Percentiles rank a stretch among this genome's conserved stretches.
Conservation (phyloP, 2,888 invertebrate species). For the Eledone cirrhosa region DNA sequence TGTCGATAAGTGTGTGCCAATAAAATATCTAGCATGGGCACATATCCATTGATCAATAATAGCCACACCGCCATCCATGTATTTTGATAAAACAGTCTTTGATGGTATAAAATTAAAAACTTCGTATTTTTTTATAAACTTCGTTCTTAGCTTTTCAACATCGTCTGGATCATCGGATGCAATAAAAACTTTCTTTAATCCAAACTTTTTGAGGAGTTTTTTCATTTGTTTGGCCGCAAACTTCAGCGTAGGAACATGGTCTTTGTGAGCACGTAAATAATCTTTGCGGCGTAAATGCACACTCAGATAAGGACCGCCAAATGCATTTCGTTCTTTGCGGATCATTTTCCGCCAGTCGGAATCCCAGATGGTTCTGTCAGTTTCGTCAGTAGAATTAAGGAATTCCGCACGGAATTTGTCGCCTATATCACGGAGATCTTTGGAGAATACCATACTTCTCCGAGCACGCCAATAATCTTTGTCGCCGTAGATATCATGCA, state of each 20-base stretch:
- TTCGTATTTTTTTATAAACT: conserved; percentile 65
- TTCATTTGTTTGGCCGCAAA: conserved; percentile 81
- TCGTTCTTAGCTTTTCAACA: background rate
- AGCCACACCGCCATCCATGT: conserved; percentile 86
- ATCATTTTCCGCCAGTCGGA: conserved; percentile 72
- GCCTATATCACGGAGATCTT: conserved; percentile 75
- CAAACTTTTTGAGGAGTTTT: conserved; percentile 71
- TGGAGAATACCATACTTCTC: conserved; percentile 90
- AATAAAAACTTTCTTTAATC: conserved; percentile 77
- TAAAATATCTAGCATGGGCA: conserved; percentile 84
- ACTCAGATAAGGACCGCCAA: conserved; percentile 77
- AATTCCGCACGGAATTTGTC: conserved; percentile 73
- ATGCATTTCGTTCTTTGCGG: conserved; percentile 62
- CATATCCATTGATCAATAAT: conserved; percentile 96
- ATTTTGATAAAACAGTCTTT: conserved; percentile 59
- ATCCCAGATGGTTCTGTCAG: conserved; percentile 73
- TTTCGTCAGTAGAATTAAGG: conserved; percentile 74
- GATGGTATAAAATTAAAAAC: conserved; percentile 55
- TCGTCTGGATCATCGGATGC: conserved; percentile 81
- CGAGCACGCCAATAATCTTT: conserved; percentile 77
- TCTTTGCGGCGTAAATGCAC: conserved; percentile 90
- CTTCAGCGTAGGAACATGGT: conserved; percentile 81
- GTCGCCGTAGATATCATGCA: conserved; percentile 79
- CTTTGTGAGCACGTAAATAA: conserved; percentile 79
- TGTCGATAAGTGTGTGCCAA: conserved; percentile 94